phyloP scores from a whole-genome alignment of 2,888 invertebrate species.

The Drosophila quinaria region DNA sequence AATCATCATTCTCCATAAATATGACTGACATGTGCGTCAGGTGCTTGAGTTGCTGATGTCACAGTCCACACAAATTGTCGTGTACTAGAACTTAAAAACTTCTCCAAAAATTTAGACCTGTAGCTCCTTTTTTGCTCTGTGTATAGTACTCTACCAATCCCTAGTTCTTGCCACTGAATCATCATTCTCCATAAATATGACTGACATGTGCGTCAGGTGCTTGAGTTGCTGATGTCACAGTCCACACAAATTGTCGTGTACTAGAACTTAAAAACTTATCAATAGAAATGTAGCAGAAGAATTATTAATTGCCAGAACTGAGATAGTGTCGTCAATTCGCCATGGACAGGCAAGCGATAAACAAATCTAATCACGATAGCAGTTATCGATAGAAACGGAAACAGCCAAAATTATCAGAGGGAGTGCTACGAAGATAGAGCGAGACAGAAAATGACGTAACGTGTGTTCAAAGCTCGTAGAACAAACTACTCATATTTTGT shows the following conservation, averaged over 20 bases:
- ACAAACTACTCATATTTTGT: slow-evolving; percentile 31
- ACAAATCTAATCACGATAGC: slow-evolving; percentile 61
- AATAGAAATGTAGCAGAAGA: slow-evolving; percentile 43
- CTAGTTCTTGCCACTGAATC: slow-evolving; percentile 11
- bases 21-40: slow-evolving; percentile 22
- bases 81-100: slow-evolving; percentile 39
- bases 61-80: slow-evolving; percentile 39
- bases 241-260: slow-evolving; percentile 28
- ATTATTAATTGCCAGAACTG: slow-evolving; percentile 57
- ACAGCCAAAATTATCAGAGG: background rate
- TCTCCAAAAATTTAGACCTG: slow-evolving; percentile 32
- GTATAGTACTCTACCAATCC: background rate
- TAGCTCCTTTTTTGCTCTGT: background rate
- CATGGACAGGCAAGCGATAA: slow-evolving; percentile 50
- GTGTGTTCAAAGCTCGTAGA: slow-evolving; percentile 56
- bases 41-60: slow-evolving; percentile 68
- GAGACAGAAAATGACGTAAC: slow-evolving; percentile 60
- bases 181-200: background rate
- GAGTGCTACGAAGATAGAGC: slow-evolving; percentile 9
- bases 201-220: slow-evolving; percentile 30
- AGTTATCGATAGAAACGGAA: slow-evolving; percentile 36
- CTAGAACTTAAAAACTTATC: slow-evolving; percentile 43
- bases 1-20: background rate
- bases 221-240: slow-evolving; percentile 72
- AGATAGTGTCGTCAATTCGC: slow-evolving; percentile 53